Base-by-base conservation (phyloP, 1,140 invertebrate genomes). In the Drosophila kanapiae region DNA sequence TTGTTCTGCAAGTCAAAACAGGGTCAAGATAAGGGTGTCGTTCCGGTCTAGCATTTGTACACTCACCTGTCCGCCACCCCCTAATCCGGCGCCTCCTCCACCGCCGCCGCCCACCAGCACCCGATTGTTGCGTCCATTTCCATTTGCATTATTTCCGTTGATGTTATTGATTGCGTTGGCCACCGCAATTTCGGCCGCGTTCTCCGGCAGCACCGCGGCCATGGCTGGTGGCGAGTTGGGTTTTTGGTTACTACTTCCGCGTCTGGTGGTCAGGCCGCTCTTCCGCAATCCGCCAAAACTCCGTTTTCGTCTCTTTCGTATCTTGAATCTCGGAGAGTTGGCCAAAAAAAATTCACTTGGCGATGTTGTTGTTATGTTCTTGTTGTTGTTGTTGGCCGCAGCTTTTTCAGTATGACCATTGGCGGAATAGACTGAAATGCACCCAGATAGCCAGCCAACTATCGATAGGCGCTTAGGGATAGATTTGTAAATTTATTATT, bases 1-100 rank as follows among this genome's bases (percentile, higher is more conserved):
- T 96, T 96, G 91, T 97, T 97, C 92, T 95, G 95, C 85, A 81
- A 80, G 35, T 16, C 3, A 9, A n/a, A 27, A 56, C 53, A 27
- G 16, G 59, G 71, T 11, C 47, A 75, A 59, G 56, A 75, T 59
- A 78, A 65, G 27, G 27, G n/a, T 58, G 35, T 29, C 18, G 53
- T n/a, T n/a, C 33, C 18, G 53, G n/a, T n/a, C 42, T 54, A 4
- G 38, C 60, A 38, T 60, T 31, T 23, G 16, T 18, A 31, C 29
- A 61, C 59, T 54, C 63, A 91, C 88, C 75, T 91, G 88, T 4
- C 78, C 74, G 23, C 60, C 87, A 14, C 60, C 79, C 14, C 33
- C 79, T 9, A 57, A 31, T 14, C 53, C 70, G 14, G 7, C 48
- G n/a, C 29, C 49, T 5, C 76, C 72, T 13, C 47, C 86, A 8